These are phyloP conservation scores for Notodonta dromedarius DNA, from an alignment of 2,888 invertebrate genomes.

Conservation along the genomic window DNA sequence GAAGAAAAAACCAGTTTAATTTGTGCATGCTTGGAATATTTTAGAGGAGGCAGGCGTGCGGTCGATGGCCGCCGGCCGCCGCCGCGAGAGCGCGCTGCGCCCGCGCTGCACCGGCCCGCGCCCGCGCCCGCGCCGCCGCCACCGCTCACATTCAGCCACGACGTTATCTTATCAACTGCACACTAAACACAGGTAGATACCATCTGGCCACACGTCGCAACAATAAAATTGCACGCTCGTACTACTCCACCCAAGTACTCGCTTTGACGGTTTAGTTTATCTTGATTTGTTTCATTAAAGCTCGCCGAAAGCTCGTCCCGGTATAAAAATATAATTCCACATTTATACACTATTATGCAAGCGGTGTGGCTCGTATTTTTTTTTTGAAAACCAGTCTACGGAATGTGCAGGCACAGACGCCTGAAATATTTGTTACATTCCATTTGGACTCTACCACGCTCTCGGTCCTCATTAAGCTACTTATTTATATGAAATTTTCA, in stretches of 20 bases:
- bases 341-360: neutral
- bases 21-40: constrained; percentile 83
- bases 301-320: neutral
- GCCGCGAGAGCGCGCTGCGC: constrained; percentile 45
- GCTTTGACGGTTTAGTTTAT: constrained; percentile 27
- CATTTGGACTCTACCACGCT: neutral
- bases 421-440: constrained; percentile 3
- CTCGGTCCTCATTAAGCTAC: neutral
- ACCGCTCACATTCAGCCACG: constrained; percentile 2
- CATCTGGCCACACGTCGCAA: constrained; percentile 23
- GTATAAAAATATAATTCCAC: constrained; percentile 3
- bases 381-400: constrained; percentile 3
- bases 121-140: constrained; percentile 8
- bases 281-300: constrained; percentile 13
- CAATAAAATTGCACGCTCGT: constrained; percentile 25
- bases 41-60: constrained; percentile 76
- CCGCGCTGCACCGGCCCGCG: constrained; percentile 28
- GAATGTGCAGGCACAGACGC: neutral
- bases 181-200: constrained; percentile 25
- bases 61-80: constrained; percentile 81
- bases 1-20: constrained; percentile 81
- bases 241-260: constrained; percentile 14
- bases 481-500: constrained; percentile 24
- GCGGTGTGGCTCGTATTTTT: neutral
- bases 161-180: constrained; percentile 37